Conservation (phyloP, 1,140 invertebrate genomes). For the Idris sp. region DNA sequence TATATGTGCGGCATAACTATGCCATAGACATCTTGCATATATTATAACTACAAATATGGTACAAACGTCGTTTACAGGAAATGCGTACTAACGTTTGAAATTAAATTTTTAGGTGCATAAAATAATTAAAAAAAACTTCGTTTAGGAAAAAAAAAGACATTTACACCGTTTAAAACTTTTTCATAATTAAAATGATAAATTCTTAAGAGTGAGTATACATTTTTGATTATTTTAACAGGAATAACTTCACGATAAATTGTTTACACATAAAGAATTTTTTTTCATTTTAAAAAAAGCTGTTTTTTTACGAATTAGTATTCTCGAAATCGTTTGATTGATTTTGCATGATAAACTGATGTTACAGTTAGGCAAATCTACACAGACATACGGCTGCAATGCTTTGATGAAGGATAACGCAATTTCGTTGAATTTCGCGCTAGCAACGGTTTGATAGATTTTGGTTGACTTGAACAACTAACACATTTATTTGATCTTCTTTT, state of each 20-base stretch:
- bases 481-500: constrained; percentile 50
- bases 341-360: constrained; percentile 56
- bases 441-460: constrained; percentile 57
- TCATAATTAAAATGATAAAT: no score
- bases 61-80: constrained; percentile 7
- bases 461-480: constrained; percentile 53
- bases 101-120: no score
- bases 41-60: constrained; percentile 22
- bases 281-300: constrained; percentile 20
- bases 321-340: constrained; percentile 55
- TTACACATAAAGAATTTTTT: constrained; percentile 12
- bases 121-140: no score
- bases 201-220: no score
- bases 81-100: constrained; percentile 17
- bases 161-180: no score
- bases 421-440: constrained; percentile 55
- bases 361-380: constrained; percentile 54
- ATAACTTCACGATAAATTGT: no score
- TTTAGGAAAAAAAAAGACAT: no score
- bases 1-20: constrained; percentile 28
- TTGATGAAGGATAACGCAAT: constrained; percentile 61
- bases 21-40: constrained; percentile 34
- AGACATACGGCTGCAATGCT: constrained; percentile 36
- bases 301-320: constrained; percentile 56
- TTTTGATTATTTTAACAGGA: no score